Evolutionary conservation across 2,888 invertebrate genomes (phyloP), one percentile per base, ranked within the genome.

Genomic region (Synergus umbraculus): DNA sequence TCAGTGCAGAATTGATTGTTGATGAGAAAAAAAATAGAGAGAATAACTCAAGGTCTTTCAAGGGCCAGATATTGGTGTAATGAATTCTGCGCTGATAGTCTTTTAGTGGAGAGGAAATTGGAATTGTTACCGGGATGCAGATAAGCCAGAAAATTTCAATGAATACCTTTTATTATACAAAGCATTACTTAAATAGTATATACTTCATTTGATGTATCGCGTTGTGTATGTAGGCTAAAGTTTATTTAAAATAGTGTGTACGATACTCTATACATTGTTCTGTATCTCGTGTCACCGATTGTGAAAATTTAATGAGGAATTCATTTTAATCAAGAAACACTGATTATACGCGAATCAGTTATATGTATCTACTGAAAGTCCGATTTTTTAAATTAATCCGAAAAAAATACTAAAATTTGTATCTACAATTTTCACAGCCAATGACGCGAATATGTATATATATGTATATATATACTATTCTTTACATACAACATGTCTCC

Each of bases 181-280:
- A 92, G 91, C 91, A 90, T 92, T 92, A 92, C 90, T 92, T 90
- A 91, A 92, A 91, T 91, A 91, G 88, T 91, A 91, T 89, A 78
- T 84, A 76, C 81, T 86, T 84, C 69, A 88, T 87, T 87, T 87
- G 82, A 83, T 87, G 86, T 85, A 81, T 87, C 84, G 83, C 85
- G 81, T 81, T 81, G 80, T 80, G 83, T 87, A 85, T 86, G 86
- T 89, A 86, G 84, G 85, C 86, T 88, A 88, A 84, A 82, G 81
- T 88, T 81, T 88, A 83, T 84, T 86, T 89, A 89, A 90, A 90
- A 89, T 89, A 89, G 85, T 89, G 88, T 87, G 85, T 87, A 88
- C 85, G 85, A 86, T 87, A 86, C 84, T 89, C 86, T 90, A 90
- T 89, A 90, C 88, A 88, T 83, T 84, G 81, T 86, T 85, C 82